A percentile compares a stretch with the other conserved stretches of the same genome.
phyloP scores from a whole-genome alignment of 2,797 vertebrate genomes.

The Hephaestus fuliginosus region DNA sequence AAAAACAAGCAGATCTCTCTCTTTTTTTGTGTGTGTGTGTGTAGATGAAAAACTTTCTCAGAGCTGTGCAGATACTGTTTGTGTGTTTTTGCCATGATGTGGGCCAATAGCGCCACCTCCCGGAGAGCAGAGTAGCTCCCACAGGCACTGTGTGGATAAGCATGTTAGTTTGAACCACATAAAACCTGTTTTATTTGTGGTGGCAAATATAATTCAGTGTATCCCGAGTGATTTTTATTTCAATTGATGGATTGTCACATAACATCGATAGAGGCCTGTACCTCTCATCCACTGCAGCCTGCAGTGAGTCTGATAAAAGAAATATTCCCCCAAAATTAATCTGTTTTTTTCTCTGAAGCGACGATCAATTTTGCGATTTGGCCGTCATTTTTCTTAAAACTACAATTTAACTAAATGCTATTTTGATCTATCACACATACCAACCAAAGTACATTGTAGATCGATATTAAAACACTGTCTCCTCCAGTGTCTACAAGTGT shows the following conservation, averaged over 20 bases:
- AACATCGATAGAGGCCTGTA: not conserved
- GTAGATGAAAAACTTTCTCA: too few relatives aligned
- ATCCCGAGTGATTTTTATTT: too few relatives aligned
- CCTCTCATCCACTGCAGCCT: not conserved
- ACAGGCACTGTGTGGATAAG: not conserved
- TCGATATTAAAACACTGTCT: too few relatives aligned
- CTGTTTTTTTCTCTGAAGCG: not conserved
- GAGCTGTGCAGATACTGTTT: not conserved
- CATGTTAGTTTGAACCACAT: not conserved
- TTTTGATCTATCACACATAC: not conserved
- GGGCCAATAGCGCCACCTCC: conserved; percentile 60
- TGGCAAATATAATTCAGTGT: not conserved
- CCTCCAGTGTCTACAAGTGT: not conserved
- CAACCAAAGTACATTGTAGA: not conserved
- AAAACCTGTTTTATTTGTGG: not conserved
- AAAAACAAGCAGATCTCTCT: not conserved
- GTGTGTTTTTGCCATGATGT: not conserved
- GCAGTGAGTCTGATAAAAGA: not conserved
- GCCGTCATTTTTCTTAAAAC: not conserved
- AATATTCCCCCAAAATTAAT: not conserved
- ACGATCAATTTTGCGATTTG: not conserved
- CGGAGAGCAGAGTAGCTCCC: not conserved
- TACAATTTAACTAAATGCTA: not conserved
- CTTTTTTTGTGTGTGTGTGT: too few relatives aligned
- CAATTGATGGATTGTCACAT: not conserved